Evolutionary conservation across 2,113 vertebrate genomes (phyloP).

Genomic region (Zapornia atra): DNA sequence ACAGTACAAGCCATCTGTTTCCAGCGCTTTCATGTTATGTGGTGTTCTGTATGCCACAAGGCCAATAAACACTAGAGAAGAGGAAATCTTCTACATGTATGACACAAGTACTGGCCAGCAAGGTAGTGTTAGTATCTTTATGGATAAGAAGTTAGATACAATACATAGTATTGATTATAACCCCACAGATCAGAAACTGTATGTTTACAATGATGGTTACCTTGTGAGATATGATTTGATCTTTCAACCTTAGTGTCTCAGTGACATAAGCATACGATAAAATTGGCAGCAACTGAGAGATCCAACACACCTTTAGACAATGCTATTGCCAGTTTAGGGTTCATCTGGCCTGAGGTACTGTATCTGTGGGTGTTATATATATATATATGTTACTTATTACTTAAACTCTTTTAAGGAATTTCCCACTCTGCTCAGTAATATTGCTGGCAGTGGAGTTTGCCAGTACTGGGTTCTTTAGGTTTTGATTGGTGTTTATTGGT

Average conservation of each 20-base stretch:
- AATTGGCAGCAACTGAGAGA: neutral
- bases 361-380: neutral
- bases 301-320: neutral
- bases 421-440: neutral
- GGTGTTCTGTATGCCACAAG: slow-evolving; percentile 91
- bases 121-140: slow-evolving; percentile 31
- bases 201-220: slow-evolving; percentile 76
- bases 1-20: slow-evolving; percentile 82
- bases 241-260: slow-evolving; percentile 24
- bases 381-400: neutral
- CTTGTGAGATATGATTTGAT: slow-evolving; percentile 66
- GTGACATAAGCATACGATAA: neutral
- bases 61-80: slow-evolving; percentile 71
- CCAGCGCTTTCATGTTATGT: slow-evolving; percentile 92
- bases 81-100: slow-evolving; percentile 91
- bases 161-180: slow-evolving; percentile 78
- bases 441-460: neutral
- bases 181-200: slow-evolving; percentile 76
- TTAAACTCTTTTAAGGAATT: neutral
- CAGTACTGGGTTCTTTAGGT: neutral
- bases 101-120: slow-evolving; percentile 81
- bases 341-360: neutral
- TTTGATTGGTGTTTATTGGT: slow-evolving; percentile 9
- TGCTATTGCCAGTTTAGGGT: neutral
- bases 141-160: slow-evolving; percentile 75